Evolutionary conservation across 2,888 invertebrate genomes (phyloP), one percentile per base, ranked within the genome.

Genomic region (Nomada ferruginata): DNA sequence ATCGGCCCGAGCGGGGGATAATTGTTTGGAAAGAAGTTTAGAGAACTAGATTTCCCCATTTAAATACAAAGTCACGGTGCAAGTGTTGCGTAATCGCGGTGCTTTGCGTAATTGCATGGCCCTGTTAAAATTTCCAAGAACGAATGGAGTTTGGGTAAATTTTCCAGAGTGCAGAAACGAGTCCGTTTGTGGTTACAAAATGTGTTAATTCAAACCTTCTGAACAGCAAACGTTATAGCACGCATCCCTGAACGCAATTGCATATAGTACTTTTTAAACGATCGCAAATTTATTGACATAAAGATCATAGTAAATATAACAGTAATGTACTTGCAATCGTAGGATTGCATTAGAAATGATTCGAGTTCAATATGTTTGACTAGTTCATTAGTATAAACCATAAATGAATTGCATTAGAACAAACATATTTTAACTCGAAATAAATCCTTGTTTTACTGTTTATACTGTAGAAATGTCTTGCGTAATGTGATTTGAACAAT

Each of bases 51-150:
- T 13, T 23, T 18, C 42, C 72, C 50, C 76, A 64, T 76, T 76
- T 72, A 76, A 76, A 76, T 59, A 76, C 64, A 76, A 72, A 72
- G 72, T 72, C 76, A 64, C 55, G 64, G 57, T 57, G 71, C 72
- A 42, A 64, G 64, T 72, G 59, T 69, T 57, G 76, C 72, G 57
- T 71, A 72, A 76, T 76, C 76, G 64, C 23, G 72, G 50, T 26
- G 64, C 50, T 76, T 72, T 72, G 72, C 76, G 72, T 76, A 76
- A 76, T 64, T 71, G 26, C 36, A 23, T 15, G 72, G n/a, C n/a
- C 64, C 57, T 64, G 76, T 63, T 71, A 61, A 72, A 76, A 64
- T 64, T 72, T 55, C 52, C 64, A 44, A 50, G 76, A 72, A 59
- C 42, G 57, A 72, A 72, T n/a, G 57, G 50, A 50, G 76, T 57